Percentiles rank a stretch among this genome's conserved stretches.
Evolutionary conservation across 2,888 invertebrate species (phyloP).

Genomic region (Cynaeus angustus): DNA sequence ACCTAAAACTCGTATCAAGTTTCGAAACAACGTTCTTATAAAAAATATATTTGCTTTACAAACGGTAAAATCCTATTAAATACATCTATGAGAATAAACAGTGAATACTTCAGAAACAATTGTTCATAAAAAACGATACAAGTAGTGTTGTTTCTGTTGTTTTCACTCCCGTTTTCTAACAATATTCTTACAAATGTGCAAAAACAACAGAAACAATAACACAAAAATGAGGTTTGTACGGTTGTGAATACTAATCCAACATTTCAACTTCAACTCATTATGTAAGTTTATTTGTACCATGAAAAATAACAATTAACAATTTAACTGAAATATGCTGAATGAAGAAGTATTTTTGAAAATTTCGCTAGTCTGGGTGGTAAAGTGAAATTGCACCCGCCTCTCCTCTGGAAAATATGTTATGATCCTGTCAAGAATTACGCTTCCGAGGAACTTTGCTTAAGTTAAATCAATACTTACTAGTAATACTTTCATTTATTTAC

Average conservation of each 20-base stretch:
- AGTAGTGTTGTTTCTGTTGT: slow-evolving; percentile 23
- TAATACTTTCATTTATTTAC: slow-evolving; percentile 2
- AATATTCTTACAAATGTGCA: slow-evolving; percentile 24
- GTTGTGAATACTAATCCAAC: slow-evolving; percentile 40
- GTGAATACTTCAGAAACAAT: slow-evolving; percentile 28
- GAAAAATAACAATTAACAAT: not conserved
- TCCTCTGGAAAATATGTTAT: not conserved
- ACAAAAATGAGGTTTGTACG: slow-evolving; percentile 46
- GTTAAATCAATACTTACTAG: not conserved
- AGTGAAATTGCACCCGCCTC: not conserved
- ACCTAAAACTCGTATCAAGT: slow-evolving; percentile 55
- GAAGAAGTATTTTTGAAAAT: too few relatives aligned
- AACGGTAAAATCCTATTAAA: slow-evolving; percentile 51
- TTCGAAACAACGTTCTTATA: slow-evolving; percentile 56
- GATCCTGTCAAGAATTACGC: too few relatives aligned
- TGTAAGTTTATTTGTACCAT: slow-evolving; percentile 38
- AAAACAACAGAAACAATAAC: slow-evolving; percentile 24
- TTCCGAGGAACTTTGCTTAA: not conserved
- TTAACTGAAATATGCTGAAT: too few relatives aligned
- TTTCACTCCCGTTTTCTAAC: slow-evolving; percentile 19
- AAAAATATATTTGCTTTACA: slow-evolving; percentile 58
- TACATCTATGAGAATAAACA: slow-evolving; percentile 41
- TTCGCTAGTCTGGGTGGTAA: not conserved
- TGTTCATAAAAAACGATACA: not conserved
- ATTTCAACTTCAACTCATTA: slow-evolving; percentile 19